These are phyloP conservation scores for Julus scandinavius DNA, from an alignment of 2,888 invertebrate species.

Conservation along the genomic window DNA sequence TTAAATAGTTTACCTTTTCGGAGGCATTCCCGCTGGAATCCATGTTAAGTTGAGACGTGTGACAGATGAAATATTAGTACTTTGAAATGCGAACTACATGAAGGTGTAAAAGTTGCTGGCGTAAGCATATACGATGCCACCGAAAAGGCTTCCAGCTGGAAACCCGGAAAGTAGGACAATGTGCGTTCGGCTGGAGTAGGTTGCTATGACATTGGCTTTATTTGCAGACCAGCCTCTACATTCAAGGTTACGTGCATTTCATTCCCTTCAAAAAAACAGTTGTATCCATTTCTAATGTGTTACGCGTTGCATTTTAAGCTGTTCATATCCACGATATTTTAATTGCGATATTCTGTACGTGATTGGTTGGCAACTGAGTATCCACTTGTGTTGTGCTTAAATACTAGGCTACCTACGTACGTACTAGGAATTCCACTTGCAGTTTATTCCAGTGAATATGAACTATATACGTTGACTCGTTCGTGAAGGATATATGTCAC, in stretches of 20 bases:
- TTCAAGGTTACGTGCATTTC: constrained; percentile 2
- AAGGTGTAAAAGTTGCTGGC: neutral
- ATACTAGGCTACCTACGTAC: too few species aligned
- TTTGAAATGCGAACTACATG: constrained; percentile 13
- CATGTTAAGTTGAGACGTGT: neutral
- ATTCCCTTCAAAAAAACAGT: neutral
- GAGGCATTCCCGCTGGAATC: neutral
- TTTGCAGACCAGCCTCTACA: constrained; percentile 13
- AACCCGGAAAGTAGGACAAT: constrained; percentile 13
- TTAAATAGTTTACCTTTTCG: neutral
- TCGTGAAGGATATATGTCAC: too few species aligned
- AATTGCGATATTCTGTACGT: too few species aligned
- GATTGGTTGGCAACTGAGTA: too few species aligned
- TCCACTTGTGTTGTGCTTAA: too few species aligned
- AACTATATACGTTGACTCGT: too few species aligned
- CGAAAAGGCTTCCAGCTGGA: neutral
- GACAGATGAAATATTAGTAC: neutral
- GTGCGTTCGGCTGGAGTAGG: neutral
- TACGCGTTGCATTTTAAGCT: too few species aligned
- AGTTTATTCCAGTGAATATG: too few species aligned
- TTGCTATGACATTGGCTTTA: constrained; percentile 37
- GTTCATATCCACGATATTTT: too few species aligned
- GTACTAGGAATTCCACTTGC: too few species aligned
- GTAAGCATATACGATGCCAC: neutral
- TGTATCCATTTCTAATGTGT: too few species aligned